Evolutionary conservation across 2,797 vertebrate genomes (phyloP).

Genomic region (Acridotheres tristis): DNA sequence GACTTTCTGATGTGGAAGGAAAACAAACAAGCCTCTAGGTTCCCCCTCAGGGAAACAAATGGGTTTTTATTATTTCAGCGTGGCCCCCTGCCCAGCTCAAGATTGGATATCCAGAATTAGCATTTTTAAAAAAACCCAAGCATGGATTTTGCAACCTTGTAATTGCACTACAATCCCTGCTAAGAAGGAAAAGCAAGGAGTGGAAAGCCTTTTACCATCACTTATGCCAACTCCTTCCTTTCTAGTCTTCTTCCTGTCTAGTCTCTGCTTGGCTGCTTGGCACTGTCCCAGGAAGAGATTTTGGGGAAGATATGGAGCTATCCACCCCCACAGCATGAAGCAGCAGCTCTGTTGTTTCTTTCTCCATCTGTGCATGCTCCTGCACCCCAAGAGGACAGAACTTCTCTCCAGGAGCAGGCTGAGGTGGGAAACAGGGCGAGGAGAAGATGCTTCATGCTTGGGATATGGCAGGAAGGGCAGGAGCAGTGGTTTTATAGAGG

Average conservation of each 20-base stretch:
- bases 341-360: neutral
- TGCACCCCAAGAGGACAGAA: neutral
- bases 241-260: neutral
- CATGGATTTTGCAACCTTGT: neutral
- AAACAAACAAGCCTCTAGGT: neutral
- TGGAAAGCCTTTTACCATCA: neutral
- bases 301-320: neutral
- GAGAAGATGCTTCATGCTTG: neutral
- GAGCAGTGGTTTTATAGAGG: neutral
- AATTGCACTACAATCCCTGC: neutral
- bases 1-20: slow-evolving; percentile 5
- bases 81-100: neutral
- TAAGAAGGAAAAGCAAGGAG: neutral
- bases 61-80: neutral
- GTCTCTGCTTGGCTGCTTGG: neutral
- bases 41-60: slow-evolving; percentile 9
- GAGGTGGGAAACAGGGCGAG: neutral
- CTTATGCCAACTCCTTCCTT: neutral
- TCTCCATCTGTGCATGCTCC: neutral
- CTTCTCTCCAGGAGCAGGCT: neutral
- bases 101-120: neutral
- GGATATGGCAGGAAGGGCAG: neutral
- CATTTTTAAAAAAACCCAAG: neutral
- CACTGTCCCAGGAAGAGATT: neutral
- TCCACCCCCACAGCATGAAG: neutral